phyloP scores from a whole-genome alignment of 2,888 invertebrate genomes.

The Temnothorax rugatulus region DNA sequence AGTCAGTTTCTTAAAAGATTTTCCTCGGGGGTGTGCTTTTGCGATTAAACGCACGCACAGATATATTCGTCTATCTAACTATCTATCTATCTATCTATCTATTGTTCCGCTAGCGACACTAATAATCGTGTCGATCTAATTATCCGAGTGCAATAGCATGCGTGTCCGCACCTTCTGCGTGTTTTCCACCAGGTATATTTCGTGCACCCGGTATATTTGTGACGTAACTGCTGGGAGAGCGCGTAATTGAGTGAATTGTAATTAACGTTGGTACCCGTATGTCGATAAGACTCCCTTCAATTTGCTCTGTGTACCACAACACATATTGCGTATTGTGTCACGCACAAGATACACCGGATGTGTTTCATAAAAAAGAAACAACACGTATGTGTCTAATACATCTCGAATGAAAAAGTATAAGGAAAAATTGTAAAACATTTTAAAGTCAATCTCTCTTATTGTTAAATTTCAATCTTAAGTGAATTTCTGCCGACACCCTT shows the following conservation, averaged over 20 bases:
- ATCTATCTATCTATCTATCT: conserved; percentile 64
- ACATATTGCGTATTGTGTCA: conserved; percentile 2
- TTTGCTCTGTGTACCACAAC: neutral
- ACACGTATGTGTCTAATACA: neutral
- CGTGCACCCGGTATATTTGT: conserved; percentile 28
- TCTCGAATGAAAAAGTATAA: neutral
- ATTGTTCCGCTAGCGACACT: conserved; percentile 74
- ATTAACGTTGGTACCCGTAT: conserved; percentile 36
- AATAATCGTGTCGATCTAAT: conserved; percentile 69
- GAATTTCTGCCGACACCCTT: neutral
- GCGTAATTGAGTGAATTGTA: conserved; percentile 23
- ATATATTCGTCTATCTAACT: conserved; percentile 69
- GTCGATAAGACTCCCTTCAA: conserved; percentile 36
- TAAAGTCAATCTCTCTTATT: neutral
- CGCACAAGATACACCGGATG: conserved; percentile 10
- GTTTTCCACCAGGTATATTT: conserved; percentile 24
- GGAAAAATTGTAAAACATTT: neutral
- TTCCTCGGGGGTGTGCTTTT: conserved; percentile 26
- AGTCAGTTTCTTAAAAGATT: neutral
- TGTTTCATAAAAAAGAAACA: neutral
- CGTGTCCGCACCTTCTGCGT: conserved; percentile 59
- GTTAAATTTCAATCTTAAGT: neutral
- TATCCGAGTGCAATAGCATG: conserved; percentile 62
- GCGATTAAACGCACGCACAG: conserved; percentile 58
- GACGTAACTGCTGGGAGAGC: conserved; percentile 1